Conservation (phyloP, 1,140 invertebrate species). For the Oryctes rhinoceros region DNA sequence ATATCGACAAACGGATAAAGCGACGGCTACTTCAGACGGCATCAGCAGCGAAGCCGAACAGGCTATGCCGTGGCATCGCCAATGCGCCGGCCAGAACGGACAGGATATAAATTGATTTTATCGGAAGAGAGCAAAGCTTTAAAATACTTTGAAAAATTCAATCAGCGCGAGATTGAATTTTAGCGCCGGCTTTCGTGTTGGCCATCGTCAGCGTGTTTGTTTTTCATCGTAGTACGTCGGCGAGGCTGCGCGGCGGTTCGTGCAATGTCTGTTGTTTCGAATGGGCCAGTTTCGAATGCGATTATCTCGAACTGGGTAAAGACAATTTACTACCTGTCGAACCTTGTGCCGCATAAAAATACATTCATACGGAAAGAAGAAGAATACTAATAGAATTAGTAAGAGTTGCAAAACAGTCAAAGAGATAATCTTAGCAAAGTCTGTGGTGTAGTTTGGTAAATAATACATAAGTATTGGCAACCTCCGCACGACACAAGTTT, state of each 20-base stretch:
- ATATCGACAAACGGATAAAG: not conserved
- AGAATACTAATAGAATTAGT: too few species aligned
- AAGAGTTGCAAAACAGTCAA: too few species aligned
- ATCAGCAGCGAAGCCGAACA: not conserved
- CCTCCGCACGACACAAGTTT: too few species aligned
- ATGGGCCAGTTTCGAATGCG: not conserved
- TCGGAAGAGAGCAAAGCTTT: slow-evolving; percentile 9
- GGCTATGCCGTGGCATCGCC: not conserved
- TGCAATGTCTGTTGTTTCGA: not conserved
- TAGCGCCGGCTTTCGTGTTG: not conserved
- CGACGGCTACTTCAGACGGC: not conserved
- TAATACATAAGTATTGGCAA: too few species aligned
- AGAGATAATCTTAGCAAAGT: too few species aligned
- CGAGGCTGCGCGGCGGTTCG: not conserved
- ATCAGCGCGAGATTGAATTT: slow-evolving; percentile 13
- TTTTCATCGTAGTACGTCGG: not conserved
- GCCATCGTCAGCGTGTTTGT: not conserved
- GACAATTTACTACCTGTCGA: not conserved
- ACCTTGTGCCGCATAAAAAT: too few species aligned
- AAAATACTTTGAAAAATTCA: slow-evolving; percentile 16
- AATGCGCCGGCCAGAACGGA: not conserved
- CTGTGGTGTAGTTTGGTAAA: too few species aligned
- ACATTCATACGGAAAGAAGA: too few species aligned
- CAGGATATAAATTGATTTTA: slow-evolving; percentile 22
- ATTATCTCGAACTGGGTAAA: not conserved